Evolutionary conservation across 2,113 vertebrate species (phyloP).

Genomic region (Carassius gibelio): DNA sequence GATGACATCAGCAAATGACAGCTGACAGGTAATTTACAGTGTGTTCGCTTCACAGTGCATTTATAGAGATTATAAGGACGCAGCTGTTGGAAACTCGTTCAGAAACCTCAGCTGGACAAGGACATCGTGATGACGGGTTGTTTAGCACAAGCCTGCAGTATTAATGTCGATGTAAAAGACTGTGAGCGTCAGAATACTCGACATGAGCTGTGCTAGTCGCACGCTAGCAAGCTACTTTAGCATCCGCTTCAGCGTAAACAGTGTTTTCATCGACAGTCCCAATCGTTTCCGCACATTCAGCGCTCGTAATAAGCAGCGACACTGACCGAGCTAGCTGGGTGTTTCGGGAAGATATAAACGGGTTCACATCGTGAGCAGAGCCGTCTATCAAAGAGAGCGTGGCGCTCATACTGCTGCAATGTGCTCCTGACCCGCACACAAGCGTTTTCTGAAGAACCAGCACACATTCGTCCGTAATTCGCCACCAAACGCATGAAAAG

Average conservation of each 20-base stretch:
- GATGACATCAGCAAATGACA: not conserved
- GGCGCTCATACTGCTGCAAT: conserved; percentile 66
- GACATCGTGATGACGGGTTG: not conserved
- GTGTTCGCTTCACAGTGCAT: not conserved
- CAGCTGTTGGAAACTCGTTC: not conserved
- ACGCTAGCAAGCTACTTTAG: not conserved
- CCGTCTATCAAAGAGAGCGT: conserved; percentile 68
- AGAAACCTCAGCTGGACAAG: not conserved
- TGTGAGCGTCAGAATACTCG: not conserved
- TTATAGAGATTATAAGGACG: not conserved
- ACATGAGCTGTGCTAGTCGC: not conserved
- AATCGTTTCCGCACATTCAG: no score
- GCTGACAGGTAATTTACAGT: no score
- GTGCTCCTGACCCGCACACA: conserved; percentile 62
- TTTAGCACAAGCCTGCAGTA: not conserved
- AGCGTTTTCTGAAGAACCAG: not conserved
- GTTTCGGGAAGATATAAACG: not conserved
- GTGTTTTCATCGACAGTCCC: not conserved
- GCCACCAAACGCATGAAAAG: not conserved
- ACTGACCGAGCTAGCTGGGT: no score
- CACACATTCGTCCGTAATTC: rapidly evolving
- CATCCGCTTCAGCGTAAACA: conserved; percentile 1
- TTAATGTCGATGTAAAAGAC: not conserved
- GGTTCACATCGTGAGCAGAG: conserved; percentile 6
- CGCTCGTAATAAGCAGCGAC: no score